A percentile compares a stretch with the other conserved stretches of the same genome.
Evolutionary conservation across 2,888 invertebrate genomes (phyloP).

Genomic region (Lymantria dispar): DNA sequence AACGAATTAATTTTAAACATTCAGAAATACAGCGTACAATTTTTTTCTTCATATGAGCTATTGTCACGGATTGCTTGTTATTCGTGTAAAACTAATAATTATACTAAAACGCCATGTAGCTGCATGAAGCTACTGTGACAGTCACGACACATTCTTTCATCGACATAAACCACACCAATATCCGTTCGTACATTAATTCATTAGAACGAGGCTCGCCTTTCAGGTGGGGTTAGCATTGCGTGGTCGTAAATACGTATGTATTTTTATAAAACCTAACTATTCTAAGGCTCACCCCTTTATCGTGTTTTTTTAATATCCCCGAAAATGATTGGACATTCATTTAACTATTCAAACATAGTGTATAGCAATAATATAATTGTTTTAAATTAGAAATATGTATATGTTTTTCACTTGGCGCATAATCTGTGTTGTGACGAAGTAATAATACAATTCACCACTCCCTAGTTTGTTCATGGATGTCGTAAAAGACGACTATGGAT

Average conservation of each 20-base stretch:
- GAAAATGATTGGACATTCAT: conserved; percentile 40
- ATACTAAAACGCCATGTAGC: conserved; percentile 4
- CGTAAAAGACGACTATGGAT: too few relatives aligned
- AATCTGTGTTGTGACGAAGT: too few relatives aligned
- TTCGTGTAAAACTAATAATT: not conserved
- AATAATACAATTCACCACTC: too few relatives aligned
- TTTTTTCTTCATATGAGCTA: not conserved
- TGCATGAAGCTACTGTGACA: conserved; percentile 12
- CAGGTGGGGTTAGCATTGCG: conserved; percentile 58
- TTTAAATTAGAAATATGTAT: too few relatives aligned
- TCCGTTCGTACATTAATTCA: conserved; percentile 36
- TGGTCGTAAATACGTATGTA: conserved; percentile 71
- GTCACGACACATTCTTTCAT: conserved; percentile 28
- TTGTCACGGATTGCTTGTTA: not conserved
- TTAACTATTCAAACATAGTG: conserved; percentile 24
- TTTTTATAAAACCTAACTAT: conserved; percentile 47
- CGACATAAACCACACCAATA: conserved; percentile 19
- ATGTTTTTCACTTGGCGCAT: too few relatives aligned
- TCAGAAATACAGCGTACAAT: not conserved
- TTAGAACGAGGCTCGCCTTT: conserved; percentile 65
- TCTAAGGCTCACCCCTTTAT: conserved; percentile 45
- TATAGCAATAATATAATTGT: too few relatives aligned
- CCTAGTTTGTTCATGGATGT: too few relatives aligned
- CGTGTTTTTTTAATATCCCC: conserved; percentile 43
- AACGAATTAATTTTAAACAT: not conserved